These are phyloP conservation scores for Amphiura filiformis DNA, from an alignment of 35 echinoderm and acorn worm genomes.

Conservation along the genomic window DNA sequence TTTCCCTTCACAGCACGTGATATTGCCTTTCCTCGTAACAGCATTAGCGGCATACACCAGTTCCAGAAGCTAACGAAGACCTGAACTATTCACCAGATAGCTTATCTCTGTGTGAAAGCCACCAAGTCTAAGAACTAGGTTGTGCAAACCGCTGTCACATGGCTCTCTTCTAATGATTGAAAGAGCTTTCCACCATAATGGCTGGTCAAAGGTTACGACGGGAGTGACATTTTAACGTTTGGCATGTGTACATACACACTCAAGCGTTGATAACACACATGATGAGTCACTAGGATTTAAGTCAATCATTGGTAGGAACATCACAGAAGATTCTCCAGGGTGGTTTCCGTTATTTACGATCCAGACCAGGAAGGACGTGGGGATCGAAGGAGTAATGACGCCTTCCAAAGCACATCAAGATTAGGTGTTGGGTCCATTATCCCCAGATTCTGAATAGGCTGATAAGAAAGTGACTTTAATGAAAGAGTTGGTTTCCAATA, in stretches of 20 bases:
- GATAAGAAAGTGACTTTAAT: not conserved
- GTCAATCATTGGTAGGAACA: conserved; percentile 55
- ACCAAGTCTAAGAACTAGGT: not conserved
- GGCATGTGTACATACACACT: conserved; percentile 45
- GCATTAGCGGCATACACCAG: conserved; percentile 54
- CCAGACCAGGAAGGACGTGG: conserved; percentile 47
- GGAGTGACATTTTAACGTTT: conserved; percentile 33
- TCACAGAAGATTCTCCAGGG: conserved; percentile 53
- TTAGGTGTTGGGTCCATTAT: conserved; percentile 4
- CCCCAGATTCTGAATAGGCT: not conserved
- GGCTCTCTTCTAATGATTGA: conserved; percentile 21
- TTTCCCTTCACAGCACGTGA: not conserved
- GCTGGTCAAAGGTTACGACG: conserved; percentile 64
- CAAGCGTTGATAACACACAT: conserved; percentile 53
- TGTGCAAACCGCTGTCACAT: not conserved
- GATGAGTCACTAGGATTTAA: conserved; percentile 54
- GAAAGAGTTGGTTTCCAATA: not conserved
- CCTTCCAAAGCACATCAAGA: conserved; percentile 43
- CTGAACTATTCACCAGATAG: conserved; percentile 49
- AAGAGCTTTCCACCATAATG: conserved; percentile 61
- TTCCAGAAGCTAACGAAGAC: conserved; percentile 39
- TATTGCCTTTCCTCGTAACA: not conserved
- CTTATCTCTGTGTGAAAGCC: conserved; percentile 70
- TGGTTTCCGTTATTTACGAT: conserved; percentile 13
- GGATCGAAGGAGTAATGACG: not conserved